These are phyloP conservation scores for Agapornis roseicollis DNA, from an alignment of 2,113 vertebrate genomes.

Conservation along the genomic window DNA sequence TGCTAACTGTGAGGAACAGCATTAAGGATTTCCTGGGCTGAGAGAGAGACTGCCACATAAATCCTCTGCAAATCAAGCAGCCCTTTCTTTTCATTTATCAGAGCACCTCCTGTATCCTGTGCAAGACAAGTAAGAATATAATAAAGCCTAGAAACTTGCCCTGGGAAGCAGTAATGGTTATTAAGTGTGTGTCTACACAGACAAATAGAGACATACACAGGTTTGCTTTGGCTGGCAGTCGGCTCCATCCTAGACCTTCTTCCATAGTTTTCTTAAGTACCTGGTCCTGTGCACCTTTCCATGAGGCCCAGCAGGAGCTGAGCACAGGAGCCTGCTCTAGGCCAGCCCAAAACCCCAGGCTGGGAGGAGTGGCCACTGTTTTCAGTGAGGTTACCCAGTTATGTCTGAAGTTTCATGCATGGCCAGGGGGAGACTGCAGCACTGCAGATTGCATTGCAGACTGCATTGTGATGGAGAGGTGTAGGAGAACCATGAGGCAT, in stretches of 20 bases:
- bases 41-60: conserved; percentile 10
- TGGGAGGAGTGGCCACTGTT: neutral
- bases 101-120: neutral
- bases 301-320: neutral
- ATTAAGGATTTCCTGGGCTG: neutral
- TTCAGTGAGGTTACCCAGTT: neutral
- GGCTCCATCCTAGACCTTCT: neutral
- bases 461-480: neutral
- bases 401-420: neutral
- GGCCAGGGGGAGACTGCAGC: neutral
- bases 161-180: neutral
- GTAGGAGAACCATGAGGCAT: rapidly evolving
- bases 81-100: conserved; percentile 13
- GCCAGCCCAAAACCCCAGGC: neutral
- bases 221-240: neutral
- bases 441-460: neutral
- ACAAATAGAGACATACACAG: neutral
- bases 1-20: neutral
- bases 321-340: neutral
- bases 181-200: neutral
- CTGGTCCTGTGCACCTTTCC: neutral
- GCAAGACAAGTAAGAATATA: conserved; percentile 5
- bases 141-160: neutral
- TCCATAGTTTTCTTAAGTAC: neutral
- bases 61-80: neutral